Percentiles rank a stretch among this genome's conserved stretches.
These are phyloP conservation scores for Jacana jacana DNA, from an alignment of 2,113 vertebrate genomes.

Conservation along the genomic window DNA sequence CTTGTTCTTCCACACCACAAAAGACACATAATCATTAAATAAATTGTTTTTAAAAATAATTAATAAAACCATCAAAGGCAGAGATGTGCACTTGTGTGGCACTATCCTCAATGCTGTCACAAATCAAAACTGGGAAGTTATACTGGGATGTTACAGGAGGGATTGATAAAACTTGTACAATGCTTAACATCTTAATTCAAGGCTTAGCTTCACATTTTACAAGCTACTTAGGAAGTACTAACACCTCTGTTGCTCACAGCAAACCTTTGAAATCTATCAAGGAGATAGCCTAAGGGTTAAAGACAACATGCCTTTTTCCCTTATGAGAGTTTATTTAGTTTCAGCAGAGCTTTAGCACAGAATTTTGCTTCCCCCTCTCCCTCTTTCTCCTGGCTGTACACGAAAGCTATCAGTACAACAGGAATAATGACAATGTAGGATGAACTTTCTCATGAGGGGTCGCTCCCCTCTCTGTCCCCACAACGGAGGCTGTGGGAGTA, in stretches of 20 bases:
- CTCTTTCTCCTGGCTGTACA: background rate
- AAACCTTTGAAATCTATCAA: slow-evolving; percentile 25
- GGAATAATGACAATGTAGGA: background rate
- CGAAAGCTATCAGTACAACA: background rate
- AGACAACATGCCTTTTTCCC: background rate
- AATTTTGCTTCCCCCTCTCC: background rate
- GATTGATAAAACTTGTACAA: background rate
- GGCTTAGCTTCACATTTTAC: slow-evolving; percentile 15
- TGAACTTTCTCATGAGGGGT: accelerated
- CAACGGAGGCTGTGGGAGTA: background rate
- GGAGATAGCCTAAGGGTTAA: slow-evolving; percentile 20
- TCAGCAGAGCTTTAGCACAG: background rate
- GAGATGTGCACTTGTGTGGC: background rate
- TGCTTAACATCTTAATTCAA: slow-evolving; percentile 28
- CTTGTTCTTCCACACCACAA: background rate
- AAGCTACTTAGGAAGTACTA: background rate
- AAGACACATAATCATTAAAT: background rate
- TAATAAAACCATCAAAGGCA: background rate
- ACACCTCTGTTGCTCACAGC: background rate
- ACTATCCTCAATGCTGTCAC: background rate
- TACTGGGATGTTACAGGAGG: background rate
- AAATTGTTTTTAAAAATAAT: background rate
- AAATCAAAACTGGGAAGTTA: background rate
- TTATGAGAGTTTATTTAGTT: background rate
- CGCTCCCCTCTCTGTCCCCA: background rate